These are phyloP conservation scores for Apotomis turbidana DNA, from an alignment of 2,888 invertebrate species.

Conservation along the genomic window DNA sequence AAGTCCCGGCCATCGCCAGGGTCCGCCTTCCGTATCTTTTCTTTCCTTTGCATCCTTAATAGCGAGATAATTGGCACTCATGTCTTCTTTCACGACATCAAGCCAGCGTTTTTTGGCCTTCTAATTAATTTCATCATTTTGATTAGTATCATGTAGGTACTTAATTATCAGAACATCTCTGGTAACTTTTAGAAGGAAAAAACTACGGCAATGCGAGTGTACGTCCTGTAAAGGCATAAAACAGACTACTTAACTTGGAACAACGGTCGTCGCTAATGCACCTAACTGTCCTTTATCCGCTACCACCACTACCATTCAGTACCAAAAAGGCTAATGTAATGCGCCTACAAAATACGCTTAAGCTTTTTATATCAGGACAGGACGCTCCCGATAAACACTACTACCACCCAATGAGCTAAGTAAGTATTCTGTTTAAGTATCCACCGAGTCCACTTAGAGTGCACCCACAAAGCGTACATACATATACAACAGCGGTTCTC, in stretches of 20 bases:
- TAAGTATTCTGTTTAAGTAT: conserved; percentile 41
- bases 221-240: conserved; percentile 22
- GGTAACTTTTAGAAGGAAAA: conserved; percentile 6
- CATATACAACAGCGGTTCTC: conserved; percentile 4
- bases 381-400: conserved; percentile 27
- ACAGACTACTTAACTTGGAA: conserved; percentile 35
- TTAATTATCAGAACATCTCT: conserved; percentile 12
- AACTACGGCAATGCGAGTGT: background rate
- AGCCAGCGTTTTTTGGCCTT: too few relatives aligned
- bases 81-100: too few relatives aligned
- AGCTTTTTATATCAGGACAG: background rate
- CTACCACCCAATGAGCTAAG: conserved; percentile 38
- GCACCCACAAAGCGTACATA: conserved; percentile 43
- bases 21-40: too few relatives aligned
- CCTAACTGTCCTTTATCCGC: conserved; percentile 26
- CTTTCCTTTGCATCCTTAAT: too few relatives aligned
- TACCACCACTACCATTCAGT: background rate
- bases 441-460: conserved; percentile 37
- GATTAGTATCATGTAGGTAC: too few relatives aligned
- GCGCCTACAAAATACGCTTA: background rate
- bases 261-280: conserved; percentile 38
- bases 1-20: too few relatives aligned
- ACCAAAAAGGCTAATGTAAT: background rate
- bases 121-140: too few relatives aligned
- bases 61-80: too few relatives aligned